A percentile compares a stretch with the other conserved stretches of the same genome.
These are phyloP conservation scores for Drosophila quinaria DNA, from an alignment of 2,888 invertebrate genomes.

Conservation along the genomic window DNA sequence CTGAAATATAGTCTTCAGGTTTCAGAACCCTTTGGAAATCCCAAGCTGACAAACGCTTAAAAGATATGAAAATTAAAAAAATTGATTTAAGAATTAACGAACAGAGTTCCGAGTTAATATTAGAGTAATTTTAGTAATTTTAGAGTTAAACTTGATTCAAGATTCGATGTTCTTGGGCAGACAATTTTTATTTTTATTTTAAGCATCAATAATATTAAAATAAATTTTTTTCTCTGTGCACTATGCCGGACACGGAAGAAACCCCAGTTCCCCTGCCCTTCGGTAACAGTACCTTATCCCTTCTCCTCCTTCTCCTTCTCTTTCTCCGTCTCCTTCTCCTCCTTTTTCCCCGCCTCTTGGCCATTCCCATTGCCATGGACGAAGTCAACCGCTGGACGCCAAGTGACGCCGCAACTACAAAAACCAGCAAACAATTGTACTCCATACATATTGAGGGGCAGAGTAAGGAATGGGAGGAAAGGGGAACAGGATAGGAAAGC, in stretches of 20 bases:
- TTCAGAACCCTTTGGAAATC: too few species aligned
- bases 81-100: too few species aligned
- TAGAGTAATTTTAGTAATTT: too few species aligned
- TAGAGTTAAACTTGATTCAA: too few species aligned
- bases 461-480: not conserved
- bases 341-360: not conserved
- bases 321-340: too few species aligned
- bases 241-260: conserved; percentile 36
- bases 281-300: not conserved
- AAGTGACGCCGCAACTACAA: conserved; percentile 64
- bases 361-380: conserved; percentile 45
- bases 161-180: too few species aligned
- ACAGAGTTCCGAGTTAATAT: too few species aligned
- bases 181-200: too few species aligned
- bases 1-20: too few species aligned
- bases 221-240: conserved; percentile 32
- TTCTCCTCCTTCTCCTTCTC: not conserved
- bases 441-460: conserved; percentile 9
- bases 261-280: not conserved
- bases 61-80: too few species aligned
- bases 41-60: too few species aligned
- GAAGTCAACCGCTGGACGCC: conserved; percentile 67
- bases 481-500: not conserved
- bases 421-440: conserved; percentile 61
- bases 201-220: too few species aligned